A percentile compares a stretch with the other conserved stretches of the same genome.
phyloP scores from a whole-genome alignment of 1,140 invertebrate species.

The Proctacanthus coquilletti region DNA sequence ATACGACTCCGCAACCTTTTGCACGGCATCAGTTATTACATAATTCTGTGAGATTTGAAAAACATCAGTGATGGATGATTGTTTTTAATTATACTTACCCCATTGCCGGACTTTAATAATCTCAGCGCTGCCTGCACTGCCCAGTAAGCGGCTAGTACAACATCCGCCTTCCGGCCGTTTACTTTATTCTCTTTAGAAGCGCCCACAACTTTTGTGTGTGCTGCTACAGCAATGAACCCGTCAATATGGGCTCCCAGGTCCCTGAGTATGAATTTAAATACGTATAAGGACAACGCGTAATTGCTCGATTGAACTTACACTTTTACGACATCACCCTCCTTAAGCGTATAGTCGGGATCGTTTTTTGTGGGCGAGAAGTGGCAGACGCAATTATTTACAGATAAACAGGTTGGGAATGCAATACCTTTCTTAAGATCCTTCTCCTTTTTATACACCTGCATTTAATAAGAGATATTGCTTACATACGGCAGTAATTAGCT shows the following conservation, averaged over 20 bases:
- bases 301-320: conserved; percentile 52
- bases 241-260: conserved; percentile 97
- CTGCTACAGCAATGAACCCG: conserved; percentile 96
- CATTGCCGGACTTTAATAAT: conserved; percentile 79
- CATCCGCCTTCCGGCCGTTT: conserved; percentile 84
- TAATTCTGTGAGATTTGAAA: conserved; percentile 67
- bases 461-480: too few relatives aligned
- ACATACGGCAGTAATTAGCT: conserved; percentile 1
- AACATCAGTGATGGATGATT: background rate
- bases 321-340: conserved; percentile 93
- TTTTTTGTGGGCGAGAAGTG: conserved; percentile 92
- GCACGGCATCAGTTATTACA: conserved; percentile 80
- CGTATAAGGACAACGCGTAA: background rate
- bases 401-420: conserved; percentile 97
- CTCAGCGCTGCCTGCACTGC: conserved; percentile 88
- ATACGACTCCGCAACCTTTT: conserved; percentile 81
- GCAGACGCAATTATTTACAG: conserved; percentile 98
- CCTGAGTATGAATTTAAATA: conserved; percentile 32
- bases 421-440: conserved; percentile 97
- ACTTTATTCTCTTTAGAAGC: conserved; percentile 52
- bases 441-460: conserved; percentile 79
- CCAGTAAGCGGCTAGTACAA: conserved; percentile 84
- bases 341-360: conserved; percentile 76
- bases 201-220: conserved; percentile 87
- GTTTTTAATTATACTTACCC: too few relatives aligned